Evolutionary conservation across 2,888 invertebrate species (phyloP), one percentile per base, ranked within the genome.

Genomic region (Tubulanus polymorphus): DNA sequence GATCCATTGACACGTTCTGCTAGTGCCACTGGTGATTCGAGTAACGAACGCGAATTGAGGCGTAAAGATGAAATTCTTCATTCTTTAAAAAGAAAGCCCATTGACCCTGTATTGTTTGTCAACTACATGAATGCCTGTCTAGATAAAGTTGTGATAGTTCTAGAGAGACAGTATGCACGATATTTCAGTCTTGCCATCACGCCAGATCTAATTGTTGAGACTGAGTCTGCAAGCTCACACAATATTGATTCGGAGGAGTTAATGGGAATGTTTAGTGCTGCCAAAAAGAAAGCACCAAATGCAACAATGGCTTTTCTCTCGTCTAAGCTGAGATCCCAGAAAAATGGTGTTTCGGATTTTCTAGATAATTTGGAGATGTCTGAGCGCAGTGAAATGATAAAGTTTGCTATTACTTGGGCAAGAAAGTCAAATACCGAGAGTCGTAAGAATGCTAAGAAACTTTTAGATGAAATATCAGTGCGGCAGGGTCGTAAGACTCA

Each of bases 241-340:
- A 58, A 58, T 37, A 60, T 60, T 27, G 60, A 60, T 53, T 48
- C 57, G 0, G 60, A 60, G 35, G 58, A 60, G 37, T 48, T 60
- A 2, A 56, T 59, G 53, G 60, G 56, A 0, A 59, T 60, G 58
- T 58, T 59, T 28, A 51, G 55, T 51, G 50, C 58, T n/a, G 55
- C 55, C 6, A 48, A 56, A 32, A 12, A 53, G 25, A 28, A 37
- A 1, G 49, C 60, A 6, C 58, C 48, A 10, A 55, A 55, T 53
- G 55, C 57, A 1, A 57, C 54, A 26, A n/a, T 60, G 15, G 37
- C 50, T 28, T 58, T 48, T 25, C 30, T 60, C 32, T 53, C 55
- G 12, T 51, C 52, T 20, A 47, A 32, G 18, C 48, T 58, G 48
- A 41, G 60, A 26, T 52, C 53, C 8, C n/a, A 26, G 15, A 48